A percentile compares a stretch with the other conserved stretches of the same genome.
These are phyloP conservation scores for Venustaconcha ellipsiformis DNA, from an alignment of 1,140 invertebrate genomes.

Conservation along the genomic window DNA sequence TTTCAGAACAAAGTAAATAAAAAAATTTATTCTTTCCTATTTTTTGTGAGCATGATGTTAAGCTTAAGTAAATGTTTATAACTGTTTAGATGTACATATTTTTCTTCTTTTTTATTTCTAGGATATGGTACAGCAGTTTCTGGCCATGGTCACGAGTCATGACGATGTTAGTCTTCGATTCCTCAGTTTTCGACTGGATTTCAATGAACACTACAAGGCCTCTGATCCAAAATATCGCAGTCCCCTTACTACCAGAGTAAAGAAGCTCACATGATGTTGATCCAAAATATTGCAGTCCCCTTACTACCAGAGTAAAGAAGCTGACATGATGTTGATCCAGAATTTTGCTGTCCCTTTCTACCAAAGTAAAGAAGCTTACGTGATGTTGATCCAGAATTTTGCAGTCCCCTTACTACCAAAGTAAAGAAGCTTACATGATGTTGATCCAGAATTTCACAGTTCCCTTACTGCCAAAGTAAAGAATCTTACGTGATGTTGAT, in stretches of 20 bases:
- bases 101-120: constrained; percentile 61
- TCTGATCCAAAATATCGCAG: constrained; percentile 73
- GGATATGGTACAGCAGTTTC: constrained; percentile 82
- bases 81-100: too few species aligned
- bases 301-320: constrained; percentile 70
- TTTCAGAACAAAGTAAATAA: too few species aligned
- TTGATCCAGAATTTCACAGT: constrained; percentile 73
- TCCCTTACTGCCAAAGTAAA: constrained; percentile 74
- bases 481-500: constrained; percentile 2
- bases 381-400: constrained; percentile 68
- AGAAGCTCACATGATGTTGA: constrained; percentile 11
- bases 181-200: constrained; percentile 88
- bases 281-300: constrained; percentile 63
- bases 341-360: constrained; percentile 77
- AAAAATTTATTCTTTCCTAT: too few species aligned
- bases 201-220: constrained; percentile 67
- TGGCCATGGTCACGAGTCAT: constrained; percentile 83
- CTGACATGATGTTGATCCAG: constrained; percentile 30
- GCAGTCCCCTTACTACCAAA: constrained; percentile 71
- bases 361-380: background rate
- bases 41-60: too few species aligned
- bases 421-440: constrained; percentile 51
- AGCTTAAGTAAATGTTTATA: too few species aligned
- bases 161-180: constrained; percentile 85
- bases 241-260: constrained; percentile 74